Evolutionary conservation across 2,888 invertebrate species (phyloP).

Genomic region (Philaethria dido): DNA sequence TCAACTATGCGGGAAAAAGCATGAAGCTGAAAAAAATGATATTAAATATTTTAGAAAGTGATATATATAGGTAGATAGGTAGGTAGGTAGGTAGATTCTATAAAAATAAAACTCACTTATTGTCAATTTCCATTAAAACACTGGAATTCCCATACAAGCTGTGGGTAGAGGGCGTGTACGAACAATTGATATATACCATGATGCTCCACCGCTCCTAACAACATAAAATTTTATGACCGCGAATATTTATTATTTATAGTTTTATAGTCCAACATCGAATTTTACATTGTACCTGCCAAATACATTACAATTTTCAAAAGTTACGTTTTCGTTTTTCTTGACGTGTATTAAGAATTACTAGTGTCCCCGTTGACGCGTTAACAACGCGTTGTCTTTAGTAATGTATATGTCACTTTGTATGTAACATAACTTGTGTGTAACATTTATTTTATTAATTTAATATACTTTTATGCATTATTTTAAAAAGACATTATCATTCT

Average conservation of each 20-base stretch:
- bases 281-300: slow-evolving; percentile 52
- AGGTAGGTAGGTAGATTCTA: too few relatives aligned
- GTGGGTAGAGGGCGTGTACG: slow-evolving; percentile 27
- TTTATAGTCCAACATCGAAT: slow-evolving; percentile 66
- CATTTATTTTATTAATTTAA: too few relatives aligned
- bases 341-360: not conserved
- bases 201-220: slow-evolving; percentile 59
- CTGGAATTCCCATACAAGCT: slow-evolving; percentile 18
- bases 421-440: too few relatives aligned
- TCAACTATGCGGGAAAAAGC: too few relatives aligned
- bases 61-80: too few relatives aligned
- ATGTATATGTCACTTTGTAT: too few relatives aligned
- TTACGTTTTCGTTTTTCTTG: slow-evolving; percentile 22
- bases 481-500: too few relatives aligned
- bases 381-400: too few relatives aligned
- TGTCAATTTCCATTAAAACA: slow-evolving; percentile 23
- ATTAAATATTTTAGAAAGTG: not conserved
- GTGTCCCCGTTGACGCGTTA: too few relatives aligned
- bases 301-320: slow-evolving; percentile 39
- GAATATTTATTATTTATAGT: slow-evolving; percentile 80
- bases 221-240: slow-evolving; percentile 76
- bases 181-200: slow-evolving; percentile 53
- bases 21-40: not conserved
- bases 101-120: not conserved
- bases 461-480: too few relatives aligned